Evolutionary conservation across 2,113 vertebrate genomes (phyloP).

Genomic region (Ageneiosus marmoratus): DNA sequence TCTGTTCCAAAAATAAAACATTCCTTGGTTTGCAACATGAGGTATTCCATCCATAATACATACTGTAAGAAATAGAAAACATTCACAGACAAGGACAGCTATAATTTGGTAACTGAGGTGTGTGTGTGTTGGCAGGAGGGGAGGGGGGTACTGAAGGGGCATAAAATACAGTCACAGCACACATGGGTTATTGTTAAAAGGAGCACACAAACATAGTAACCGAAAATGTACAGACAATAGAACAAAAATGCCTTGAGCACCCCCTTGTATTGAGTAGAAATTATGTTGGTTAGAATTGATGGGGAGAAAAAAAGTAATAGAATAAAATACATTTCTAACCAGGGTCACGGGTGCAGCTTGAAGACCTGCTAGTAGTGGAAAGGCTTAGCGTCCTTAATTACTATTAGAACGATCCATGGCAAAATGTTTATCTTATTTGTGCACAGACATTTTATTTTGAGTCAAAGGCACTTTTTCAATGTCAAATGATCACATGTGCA

Average conservation of each 20-base stretch:
- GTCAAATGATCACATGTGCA: constrained; percentile 40
- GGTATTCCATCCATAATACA: constrained; percentile 32
- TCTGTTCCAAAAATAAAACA: neutral
- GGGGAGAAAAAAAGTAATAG: neutral
- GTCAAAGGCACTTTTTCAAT: neutral
- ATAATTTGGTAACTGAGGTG: neutral
- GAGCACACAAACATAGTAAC: constrained; percentile 9
- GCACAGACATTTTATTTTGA: neutral
- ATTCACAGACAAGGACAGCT: constrained; percentile 16
- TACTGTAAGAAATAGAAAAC: constrained; percentile 14
- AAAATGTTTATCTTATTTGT: neutral
- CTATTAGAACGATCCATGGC: neutral
- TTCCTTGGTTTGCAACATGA: constrained; percentile 28
- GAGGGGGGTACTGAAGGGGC: too few relatives aligned
- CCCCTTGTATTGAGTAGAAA: constrained; percentile 5
- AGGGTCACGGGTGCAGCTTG: neutral
- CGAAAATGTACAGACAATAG: constrained; percentile 24
- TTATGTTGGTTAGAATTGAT: neutral
- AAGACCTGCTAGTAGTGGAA: neutral
- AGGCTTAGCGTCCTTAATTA: neutral
- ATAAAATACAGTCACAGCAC: constrained; percentile 2
- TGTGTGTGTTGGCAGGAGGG: too few relatives aligned
- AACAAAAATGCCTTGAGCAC: constrained; percentile 16
- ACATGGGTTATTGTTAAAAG: constrained; percentile 4
- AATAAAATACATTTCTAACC: constrained; percentile 9